A percentile compares a stretch with the other conserved stretches of the same genome.
These are phyloP conservation scores for Arge pagana DNA, from an alignment of 2,888 invertebrate genomes.

Conservation along the genomic window DNA sequence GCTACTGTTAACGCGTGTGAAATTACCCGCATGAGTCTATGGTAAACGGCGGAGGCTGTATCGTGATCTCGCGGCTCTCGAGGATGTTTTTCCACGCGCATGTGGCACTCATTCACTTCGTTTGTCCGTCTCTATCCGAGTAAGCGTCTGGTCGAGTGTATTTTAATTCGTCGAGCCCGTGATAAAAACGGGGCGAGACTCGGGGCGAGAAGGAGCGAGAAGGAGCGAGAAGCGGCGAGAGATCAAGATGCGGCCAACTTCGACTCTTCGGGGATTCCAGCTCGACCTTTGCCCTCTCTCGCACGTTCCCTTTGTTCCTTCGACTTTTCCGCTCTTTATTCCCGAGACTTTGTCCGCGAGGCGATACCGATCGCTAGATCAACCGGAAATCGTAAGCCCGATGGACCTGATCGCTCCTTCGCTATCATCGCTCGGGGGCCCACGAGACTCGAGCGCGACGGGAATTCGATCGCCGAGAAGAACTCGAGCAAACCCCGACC, in stretches of 20 bases:
- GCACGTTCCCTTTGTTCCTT: no score
- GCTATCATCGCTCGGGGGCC: no score
- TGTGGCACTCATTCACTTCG: conserved; percentile 18
- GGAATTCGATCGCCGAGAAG: conserved; percentile 2
- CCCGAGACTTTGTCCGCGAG: conserved; percentile 3
- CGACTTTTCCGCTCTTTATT: no score
- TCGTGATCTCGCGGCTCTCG: neutral
- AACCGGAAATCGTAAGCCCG: conserved; percentile 12
- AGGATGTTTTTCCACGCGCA: conserved; percentile 15
- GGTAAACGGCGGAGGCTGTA: conserved; percentile 7
- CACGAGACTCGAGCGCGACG: neutral
- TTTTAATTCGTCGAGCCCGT: conserved; percentile 14
- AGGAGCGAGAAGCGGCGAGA: no score
- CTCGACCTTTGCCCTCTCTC: no score
- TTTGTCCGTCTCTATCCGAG: conserved; percentile 6
- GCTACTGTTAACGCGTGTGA: neutral
- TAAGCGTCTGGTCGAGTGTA: conserved; percentile 15
- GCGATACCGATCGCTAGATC: conserved; percentile 17
- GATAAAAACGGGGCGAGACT: conserved; percentile 14
- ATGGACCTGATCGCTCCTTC: no score
- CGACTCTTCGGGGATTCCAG: no score
- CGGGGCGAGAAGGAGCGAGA: no score
- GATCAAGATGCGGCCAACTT: conserved; percentile 19
- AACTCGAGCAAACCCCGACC: neutral
- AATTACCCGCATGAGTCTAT: conserved; percentile 1